phyloP scores from a whole-genome alignment of 1,140 invertebrate genomes.

The Macrobrachium nipponense region DNA sequence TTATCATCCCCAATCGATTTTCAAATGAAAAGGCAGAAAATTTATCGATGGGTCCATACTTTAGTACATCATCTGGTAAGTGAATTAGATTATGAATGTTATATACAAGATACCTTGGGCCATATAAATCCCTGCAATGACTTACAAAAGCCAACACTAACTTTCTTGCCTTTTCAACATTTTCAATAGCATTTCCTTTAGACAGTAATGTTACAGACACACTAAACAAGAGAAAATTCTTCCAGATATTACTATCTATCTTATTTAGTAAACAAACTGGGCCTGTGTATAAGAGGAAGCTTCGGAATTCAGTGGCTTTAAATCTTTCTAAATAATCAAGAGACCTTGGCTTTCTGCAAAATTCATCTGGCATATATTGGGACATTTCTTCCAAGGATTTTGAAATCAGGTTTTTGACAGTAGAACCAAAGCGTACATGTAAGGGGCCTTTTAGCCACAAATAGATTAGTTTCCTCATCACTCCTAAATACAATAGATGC shows the following conservation, averaged over 20 bases:
- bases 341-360: constrained; percentile 18
- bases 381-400: neutral
- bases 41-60: constrained; percentile 14
- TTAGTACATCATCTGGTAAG: constrained; percentile 28
- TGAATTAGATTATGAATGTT: constrained; percentile 33
- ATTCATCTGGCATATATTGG: neutral
- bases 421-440: constrained; percentile 20
- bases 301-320: too few relatives aligned
- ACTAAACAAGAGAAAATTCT: constrained; percentile 26
- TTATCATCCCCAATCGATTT: neutral
- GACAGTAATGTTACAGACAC: constrained; percentile 30
- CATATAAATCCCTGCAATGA: constrained; percentile 16
- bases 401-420: constrained; percentile 20
- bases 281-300: too few relatives aligned
- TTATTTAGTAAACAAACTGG: constrained; percentile 29
- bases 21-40: constrained; percentile 6
- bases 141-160: constrained; percentile 20
- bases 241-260: constrained; percentile 3
- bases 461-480: constrained; percentile 29
- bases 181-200: constrained; percentile 25
- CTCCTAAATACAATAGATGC: constrained; percentile 24
- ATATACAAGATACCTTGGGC: constrained; percentile 15
- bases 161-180: constrained; percentile 18
- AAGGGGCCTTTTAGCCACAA: constrained; percentile 39
- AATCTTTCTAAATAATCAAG: constrained; percentile 7